These are phyloP conservation scores for Lagothrix lagotricha DNA, from an alignment of 2,797 vertebrate species.

Conservation along the genomic window DNA sequence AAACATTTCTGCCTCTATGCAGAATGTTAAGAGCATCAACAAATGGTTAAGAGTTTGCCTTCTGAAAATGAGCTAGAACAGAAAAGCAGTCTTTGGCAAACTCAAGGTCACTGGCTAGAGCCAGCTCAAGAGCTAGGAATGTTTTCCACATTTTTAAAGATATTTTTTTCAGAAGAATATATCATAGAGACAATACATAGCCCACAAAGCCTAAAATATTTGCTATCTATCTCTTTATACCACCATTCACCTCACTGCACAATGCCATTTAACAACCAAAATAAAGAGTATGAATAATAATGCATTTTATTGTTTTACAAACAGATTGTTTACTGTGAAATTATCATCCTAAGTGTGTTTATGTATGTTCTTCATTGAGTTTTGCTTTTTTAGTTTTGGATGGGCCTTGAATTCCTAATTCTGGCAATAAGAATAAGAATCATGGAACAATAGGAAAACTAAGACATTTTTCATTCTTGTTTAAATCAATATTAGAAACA, in stretches of 20 bases:
- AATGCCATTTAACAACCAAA: background rate
- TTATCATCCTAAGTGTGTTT: background rate
- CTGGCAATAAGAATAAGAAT: slow-evolving; percentile 20
- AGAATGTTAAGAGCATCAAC: background rate
- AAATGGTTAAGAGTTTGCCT: background rate
- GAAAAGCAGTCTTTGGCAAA: background rate
- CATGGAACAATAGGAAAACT: background rate
- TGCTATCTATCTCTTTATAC: background rate
- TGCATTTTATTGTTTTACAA: background rate
- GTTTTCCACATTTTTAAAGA: background rate
- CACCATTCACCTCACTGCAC: background rate
- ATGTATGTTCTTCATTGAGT: slow-evolving; percentile 4
- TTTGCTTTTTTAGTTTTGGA: background rate
- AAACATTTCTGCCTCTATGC: background rate
- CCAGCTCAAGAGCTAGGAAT: background rate
- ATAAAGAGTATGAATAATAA: background rate
- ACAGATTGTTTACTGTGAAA: background rate
- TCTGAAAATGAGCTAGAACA: background rate
- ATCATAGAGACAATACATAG: background rate
- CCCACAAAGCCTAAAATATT: background rate
- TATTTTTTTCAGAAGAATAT: background rate
- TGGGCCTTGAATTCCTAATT: slow-evolving; percentile 26
- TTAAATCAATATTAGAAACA: slow-evolving; percentile 59
- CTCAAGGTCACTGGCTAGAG: background rate
- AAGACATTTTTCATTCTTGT: slow-evolving; percentile 50